Conservation (phyloP, 2,113 vertebrate species). For the Spheniscus mendiculus region DNA sequence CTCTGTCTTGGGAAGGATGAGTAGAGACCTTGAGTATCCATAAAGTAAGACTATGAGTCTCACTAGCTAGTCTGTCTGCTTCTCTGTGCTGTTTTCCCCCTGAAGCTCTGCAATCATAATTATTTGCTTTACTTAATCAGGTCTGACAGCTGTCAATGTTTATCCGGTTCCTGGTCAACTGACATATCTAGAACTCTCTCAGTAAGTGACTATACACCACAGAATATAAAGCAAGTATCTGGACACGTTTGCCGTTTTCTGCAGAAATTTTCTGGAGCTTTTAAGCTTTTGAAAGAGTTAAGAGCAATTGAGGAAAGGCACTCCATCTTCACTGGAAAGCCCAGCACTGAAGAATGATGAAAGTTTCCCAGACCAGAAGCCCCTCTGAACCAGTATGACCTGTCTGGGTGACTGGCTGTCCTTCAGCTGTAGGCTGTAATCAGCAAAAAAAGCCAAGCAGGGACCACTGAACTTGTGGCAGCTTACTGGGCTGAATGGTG, state of each 20-base stretch:
- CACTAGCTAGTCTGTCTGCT: background rate
- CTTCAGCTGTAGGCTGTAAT: background rate
- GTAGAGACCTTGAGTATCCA: background rate
- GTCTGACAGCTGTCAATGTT: conserved; percentile 85
- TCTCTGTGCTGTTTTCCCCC: background rate
- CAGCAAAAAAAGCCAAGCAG: background rate
- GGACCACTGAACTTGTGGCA: background rate
- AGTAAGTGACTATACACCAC: conserved; percentile 79
- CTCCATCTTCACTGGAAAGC: background rate
- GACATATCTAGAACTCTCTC: conserved; percentile 87
- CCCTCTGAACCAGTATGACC: background rate
- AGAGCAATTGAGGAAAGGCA: background rate
- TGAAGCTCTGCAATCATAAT: background rate
- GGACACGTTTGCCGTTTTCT: background rate
- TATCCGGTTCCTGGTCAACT: conserved; percentile 90
- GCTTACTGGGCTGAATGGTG: background rate
- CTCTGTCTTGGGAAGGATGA: background rate
- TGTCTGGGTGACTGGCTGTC: background rate
- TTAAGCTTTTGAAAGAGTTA: background rate
- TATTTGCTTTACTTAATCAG: conserved; percentile 72
- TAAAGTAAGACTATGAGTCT: background rate
- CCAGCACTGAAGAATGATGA: background rate
- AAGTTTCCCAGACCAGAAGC: background rate
- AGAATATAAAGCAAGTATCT: background rate
- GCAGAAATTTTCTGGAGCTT: background rate